These are phyloP conservation scores for Dryobotodes eremita DNA, from an alignment of 2,888 invertebrate species.

Conservation along the genomic window DNA sequence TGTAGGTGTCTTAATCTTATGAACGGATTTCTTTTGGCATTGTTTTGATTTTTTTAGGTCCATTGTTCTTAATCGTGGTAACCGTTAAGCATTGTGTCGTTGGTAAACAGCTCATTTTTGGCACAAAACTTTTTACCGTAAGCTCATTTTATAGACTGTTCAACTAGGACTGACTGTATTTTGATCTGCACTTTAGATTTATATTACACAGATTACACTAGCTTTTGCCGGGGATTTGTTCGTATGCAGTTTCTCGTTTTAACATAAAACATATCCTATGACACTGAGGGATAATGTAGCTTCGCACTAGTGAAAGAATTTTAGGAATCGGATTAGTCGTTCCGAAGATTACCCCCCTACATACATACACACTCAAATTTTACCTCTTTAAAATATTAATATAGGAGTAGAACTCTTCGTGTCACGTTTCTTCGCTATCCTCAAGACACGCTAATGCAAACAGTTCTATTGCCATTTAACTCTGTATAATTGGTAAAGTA, in stretches of 20 bases:
- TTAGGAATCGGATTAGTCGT: no score
- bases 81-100: slow-evolving; percentile 56
- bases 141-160: slow-evolving; percentile 17
- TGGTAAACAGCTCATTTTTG: slow-evolving; percentile 58
- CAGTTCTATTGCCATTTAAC: slow-evolving; percentile 12
- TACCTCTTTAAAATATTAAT: no score
- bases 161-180: slow-evolving; percentile 4
- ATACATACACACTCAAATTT: no score
- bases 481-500: slow-evolving; percentile 14
- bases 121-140: slow-evolving; percentile 39
- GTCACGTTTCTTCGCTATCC: slow-evolving; percentile 14
- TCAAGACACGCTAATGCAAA: not conserved
- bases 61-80: slow-evolving; percentile 63
- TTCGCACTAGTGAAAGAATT: no score
- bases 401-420: not conserved
- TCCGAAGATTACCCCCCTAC: no score
- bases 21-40: slow-evolving; percentile 70
- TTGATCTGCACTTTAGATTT: slow-evolving; percentile 23
- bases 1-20: slow-evolving; percentile 63
- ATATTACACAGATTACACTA: not conserved
- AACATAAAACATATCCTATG: no score
- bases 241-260: no score
- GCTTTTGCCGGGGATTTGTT: no score
- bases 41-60: slow-evolving; percentile 68
- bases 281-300: no score